phyloP scores from a whole-genome alignment of 2,888 invertebrate species.

The Melipona bicolor region DNA sequence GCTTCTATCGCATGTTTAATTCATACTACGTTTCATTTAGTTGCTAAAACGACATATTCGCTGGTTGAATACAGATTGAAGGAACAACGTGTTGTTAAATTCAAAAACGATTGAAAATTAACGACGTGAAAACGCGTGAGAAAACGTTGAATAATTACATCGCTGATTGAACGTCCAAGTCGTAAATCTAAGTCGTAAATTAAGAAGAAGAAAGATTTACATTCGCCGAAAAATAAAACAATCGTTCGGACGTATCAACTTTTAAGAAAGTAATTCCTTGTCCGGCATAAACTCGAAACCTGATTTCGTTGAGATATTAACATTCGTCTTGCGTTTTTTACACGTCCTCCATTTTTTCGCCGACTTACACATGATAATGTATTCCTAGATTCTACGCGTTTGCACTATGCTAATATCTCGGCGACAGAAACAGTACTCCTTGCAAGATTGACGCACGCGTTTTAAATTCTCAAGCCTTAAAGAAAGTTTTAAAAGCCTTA shows the following conservation, averaged over 20 bases:
- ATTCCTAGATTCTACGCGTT: constrained; percentile 15
- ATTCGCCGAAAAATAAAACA: background rate
- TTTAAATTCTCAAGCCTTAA: too few relatives aligned
- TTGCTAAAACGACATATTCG: constrained; percentile 9
- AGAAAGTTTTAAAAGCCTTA: too few relatives aligned
- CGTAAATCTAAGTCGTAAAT: too few relatives aligned
- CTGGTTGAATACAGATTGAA: constrained; percentile 13
- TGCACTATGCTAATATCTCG: constrained; percentile 10
- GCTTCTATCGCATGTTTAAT: background rate
- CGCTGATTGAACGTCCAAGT: too few relatives aligned
- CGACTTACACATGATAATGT: constrained; percentile 20
- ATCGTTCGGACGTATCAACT: background rate
- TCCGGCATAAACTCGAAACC: background rate
- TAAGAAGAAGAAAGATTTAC: too few relatives aligned
- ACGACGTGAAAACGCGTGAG: background rate
- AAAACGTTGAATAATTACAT: too few relatives aligned
- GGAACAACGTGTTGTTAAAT: background rate
- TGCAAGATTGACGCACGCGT: background rate
- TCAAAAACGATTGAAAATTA: background rate
- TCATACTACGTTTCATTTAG: background rate
- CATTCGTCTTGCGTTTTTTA: background rate
- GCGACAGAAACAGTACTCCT: background rate
- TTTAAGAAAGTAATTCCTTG: background rate
- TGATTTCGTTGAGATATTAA: constrained; percentile 1
- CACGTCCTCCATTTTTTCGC: constrained; percentile 1